phyloP scores from a whole-genome alignment of 1,140 invertebrate species.

The Magallana ariakensis region DNA sequence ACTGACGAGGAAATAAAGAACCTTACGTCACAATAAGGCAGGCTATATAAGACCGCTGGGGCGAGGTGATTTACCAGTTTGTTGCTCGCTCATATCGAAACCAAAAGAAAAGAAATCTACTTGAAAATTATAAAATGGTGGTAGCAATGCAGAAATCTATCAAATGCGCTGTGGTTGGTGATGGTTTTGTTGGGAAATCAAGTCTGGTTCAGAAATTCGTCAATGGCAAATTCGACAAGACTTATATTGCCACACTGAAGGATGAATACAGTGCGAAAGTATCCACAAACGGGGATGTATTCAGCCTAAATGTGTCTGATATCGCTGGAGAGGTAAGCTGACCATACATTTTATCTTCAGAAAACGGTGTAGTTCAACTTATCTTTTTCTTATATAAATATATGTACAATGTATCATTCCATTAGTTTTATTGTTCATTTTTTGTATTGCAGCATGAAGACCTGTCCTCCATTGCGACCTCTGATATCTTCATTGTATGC shows the following conservation, averaged over 20 bases:
- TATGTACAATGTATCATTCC: background rate
- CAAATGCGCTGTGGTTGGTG: slow-evolving; percentile 95
- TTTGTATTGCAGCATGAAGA: slow-evolving; percentile 80
- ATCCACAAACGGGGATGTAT: slow-evolving; percentile 67
- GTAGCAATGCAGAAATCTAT: slow-evolving; percentile 44
- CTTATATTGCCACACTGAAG: slow-evolving; percentile 49
- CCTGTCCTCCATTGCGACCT: slow-evolving; percentile 85
- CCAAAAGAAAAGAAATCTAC: background rate
- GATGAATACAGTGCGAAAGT: slow-evolving; percentile 67
- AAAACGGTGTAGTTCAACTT: too few species aligned
- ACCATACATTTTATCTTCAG: background rate
- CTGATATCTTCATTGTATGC: slow-evolving; percentile 99
- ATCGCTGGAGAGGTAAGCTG: slow-evolving; percentile 71
- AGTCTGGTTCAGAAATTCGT: slow-evolving; percentile 60
- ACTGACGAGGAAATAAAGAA: background rate
- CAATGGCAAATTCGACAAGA: slow-evolving; percentile 24
- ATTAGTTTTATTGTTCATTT: background rate
- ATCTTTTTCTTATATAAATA: too few species aligned
- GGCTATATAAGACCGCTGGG: background rate
- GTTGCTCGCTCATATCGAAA: background rate
- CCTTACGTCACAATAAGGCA: background rate
- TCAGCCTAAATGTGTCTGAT: slow-evolving; percentile 71
- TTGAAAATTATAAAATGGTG: background rate
- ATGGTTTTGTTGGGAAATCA: slow-evolving; percentile 92
- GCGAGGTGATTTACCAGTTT: slow-evolving; percentile 3